Evolutionary conservation across 1,140 invertebrate genomes (phyloP).

Genomic region (Leptopilina boulardi): DNA sequence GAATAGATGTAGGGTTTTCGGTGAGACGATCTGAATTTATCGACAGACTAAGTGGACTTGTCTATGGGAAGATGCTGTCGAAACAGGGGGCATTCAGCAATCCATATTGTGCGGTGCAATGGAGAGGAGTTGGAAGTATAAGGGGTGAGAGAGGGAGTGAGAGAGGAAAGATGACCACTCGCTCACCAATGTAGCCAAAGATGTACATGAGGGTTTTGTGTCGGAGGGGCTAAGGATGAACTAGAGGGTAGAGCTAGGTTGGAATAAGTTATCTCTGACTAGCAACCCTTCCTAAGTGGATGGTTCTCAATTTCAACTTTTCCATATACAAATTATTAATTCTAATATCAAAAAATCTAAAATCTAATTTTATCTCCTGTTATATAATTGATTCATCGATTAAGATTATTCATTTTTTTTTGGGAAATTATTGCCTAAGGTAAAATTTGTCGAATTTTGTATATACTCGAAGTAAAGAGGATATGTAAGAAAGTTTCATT

Average conservation of each 20-base stretch:
- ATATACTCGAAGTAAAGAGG: not conserved
- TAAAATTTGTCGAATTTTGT: too few relatives aligned
- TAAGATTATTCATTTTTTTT: too few relatives aligned
- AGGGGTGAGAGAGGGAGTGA: too few relatives aligned
- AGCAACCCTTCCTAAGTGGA: constrained; percentile 71
- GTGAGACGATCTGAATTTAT: constrained; percentile 71
- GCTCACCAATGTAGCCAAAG: constrained; percentile 49
- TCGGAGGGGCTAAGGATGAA: constrained; percentile 36
- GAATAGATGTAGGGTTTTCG: constrained; percentile 57
- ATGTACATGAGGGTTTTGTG: constrained; percentile 51
- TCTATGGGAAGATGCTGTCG: constrained; percentile 51
- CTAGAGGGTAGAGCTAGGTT: constrained; percentile 51
- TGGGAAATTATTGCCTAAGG: too few relatives aligned
- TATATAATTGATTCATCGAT: too few relatives aligned
- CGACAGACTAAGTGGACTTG: constrained; percentile 71
- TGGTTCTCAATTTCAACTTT: constrained; percentile 67
- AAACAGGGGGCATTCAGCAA: constrained; percentile 52
- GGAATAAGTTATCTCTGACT: constrained; percentile 75
- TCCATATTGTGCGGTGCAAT: constrained; percentile 66
- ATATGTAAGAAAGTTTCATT: constrained; percentile 12
- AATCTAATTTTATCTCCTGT: too few relatives aligned
- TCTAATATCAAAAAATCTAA: too few relatives aligned
- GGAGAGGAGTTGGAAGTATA: constrained; percentile 53
- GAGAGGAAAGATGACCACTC: constrained; percentile 55
- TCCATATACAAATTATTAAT: too few relatives aligned